Evolutionary conservation across 2,113 vertebrate genomes (phyloP).

Genomic region (Bostrychus sinensis): DNA sequence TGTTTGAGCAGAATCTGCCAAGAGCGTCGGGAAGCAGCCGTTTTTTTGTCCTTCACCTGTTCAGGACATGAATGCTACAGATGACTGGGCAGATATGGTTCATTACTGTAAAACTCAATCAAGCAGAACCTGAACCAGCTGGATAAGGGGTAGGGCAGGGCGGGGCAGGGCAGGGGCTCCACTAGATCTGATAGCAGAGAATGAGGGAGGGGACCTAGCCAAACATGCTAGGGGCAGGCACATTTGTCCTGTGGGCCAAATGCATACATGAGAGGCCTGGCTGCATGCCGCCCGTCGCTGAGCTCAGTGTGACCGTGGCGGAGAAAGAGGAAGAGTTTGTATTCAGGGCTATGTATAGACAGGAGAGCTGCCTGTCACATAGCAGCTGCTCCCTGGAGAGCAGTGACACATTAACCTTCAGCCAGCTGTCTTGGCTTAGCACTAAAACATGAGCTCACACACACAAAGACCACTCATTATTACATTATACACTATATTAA

Average conservation of each 20-base stretch:
- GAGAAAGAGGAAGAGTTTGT: conserved; percentile 68
- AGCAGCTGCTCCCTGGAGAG: conserved; percentile 71
- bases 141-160: conserved; percentile 8
- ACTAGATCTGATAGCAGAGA: conserved; percentile 15
- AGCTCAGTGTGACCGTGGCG: conserved; percentile 47
- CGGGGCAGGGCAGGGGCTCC: conserved; percentile 4
- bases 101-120: conserved; percentile 44
- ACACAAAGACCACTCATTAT: not conserved
- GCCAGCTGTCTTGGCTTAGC: conserved; percentile 64
- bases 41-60: conserved; percentile 55
- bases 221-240: conserved; percentile 28
- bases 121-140: conserved; percentile 44
- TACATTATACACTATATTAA: not conserved
- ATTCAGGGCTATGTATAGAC: conserved; percentile 75
- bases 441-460: conserved; percentile 46
- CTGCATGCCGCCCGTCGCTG: conserved; percentile 18
- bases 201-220: conserved; percentile 40
- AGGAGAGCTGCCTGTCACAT: conserved; percentile 61
- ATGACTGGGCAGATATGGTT: conserved; percentile 42
- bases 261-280: conserved; percentile 33
- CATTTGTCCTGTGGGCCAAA: conserved; percentile 47
- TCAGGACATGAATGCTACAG: conserved; percentile 42
- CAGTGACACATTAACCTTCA: conserved; percentile 77
- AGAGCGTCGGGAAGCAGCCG: conserved; percentile 27
- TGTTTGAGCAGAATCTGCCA: conserved; percentile 44